A percentile compares a stretch with the other conserved stretches of the same genome.
phyloP scores from a whole-genome alignment of 2,113 vertebrate genomes.

The Osmerus eperlanus region DNA sequence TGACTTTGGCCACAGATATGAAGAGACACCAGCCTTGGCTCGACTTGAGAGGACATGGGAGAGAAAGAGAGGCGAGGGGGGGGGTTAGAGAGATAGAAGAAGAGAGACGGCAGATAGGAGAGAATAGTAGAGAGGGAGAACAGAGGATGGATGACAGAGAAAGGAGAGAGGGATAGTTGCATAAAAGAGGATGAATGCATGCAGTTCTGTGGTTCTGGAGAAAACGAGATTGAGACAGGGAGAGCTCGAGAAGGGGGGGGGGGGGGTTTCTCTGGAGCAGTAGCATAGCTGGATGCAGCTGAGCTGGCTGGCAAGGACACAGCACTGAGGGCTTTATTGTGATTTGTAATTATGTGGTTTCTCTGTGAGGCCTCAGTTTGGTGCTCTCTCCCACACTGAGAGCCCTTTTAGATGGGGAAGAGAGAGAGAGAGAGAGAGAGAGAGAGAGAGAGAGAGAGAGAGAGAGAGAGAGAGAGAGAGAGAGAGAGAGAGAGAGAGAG shows the following conservation, averaged over 20 bases:
- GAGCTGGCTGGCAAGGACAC: slow-evolving; percentile 54
- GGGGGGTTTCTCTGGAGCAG: slow-evolving; percentile 21
- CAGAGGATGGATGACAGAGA: too few species aligned
- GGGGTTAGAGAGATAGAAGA: background rate
- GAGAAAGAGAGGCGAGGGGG: background rate
- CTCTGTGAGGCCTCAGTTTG: slow-evolving; percentile 65
- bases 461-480: background rate
- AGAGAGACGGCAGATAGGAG: background rate
- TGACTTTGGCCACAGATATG: too few species aligned
- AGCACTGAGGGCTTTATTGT: slow-evolving; percentile 71
- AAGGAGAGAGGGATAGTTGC: too few species aligned
- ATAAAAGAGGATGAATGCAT: too few species aligned
- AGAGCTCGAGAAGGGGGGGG: background rate
- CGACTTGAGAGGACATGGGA: too few species aligned
- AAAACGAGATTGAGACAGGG: background rate
- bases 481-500: background rate
- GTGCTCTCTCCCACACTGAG: slow-evolving; percentile 65
- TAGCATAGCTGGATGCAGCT: slow-evolving; percentile 61
- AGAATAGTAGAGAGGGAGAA: background rate
- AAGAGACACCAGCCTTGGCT: too few species aligned
- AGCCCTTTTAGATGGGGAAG: slow-evolving; percentile 61
- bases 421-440: slow-evolving; percentile 45
- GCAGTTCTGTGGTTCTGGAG: too few species aligned
- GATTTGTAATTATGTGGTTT: slow-evolving; percentile 75
- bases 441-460: slow-evolving; percentile 13